phyloP scores from a whole-genome alignment of 2,113 vertebrate genomes.

The Balaeniceps rex region DNA sequence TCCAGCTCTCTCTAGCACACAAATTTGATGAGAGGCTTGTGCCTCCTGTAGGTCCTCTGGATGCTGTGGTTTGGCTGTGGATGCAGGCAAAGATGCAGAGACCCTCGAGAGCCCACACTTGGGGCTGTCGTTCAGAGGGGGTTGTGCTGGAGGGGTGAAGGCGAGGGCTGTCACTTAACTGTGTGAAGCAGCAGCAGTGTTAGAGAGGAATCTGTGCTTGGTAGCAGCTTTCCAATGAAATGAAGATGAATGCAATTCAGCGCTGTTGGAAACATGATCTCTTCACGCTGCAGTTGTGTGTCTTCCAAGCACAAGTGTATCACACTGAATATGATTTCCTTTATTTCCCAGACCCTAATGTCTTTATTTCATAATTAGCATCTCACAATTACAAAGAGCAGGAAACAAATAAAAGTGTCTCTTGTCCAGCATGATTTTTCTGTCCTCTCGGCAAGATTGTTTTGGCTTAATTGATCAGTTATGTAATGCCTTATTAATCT shows the following conservation, averaged over 20 bases:
- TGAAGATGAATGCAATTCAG: not conserved
- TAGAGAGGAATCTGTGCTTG: not conserved
- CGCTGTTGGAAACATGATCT: not conserved
- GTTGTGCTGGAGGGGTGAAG: fast-evolving
- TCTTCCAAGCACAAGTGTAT: not conserved
- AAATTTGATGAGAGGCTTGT: not conserved
- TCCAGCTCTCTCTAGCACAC: not conserved
- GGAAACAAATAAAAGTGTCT: not conserved
- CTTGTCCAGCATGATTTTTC: not conserved
- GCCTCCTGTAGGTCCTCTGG: not conserved
- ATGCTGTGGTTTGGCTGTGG: not conserved
- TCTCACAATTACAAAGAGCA: not conserved
- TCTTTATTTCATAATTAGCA: not conserved
- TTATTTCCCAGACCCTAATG: not conserved
- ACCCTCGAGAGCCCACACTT: fast-evolving
- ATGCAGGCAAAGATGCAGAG: not conserved
- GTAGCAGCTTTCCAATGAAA: not conserved
- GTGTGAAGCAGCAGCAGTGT: not conserved
- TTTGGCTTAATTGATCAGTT: not conserved
- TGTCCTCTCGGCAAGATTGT: not conserved
- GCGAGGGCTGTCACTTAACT: fast-evolving
- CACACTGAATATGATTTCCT: not conserved
- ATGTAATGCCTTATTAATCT: not conserved
- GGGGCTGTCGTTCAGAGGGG: not conserved
- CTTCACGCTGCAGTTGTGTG: not conserved